Evolutionary conservation across 2,888 invertebrate species (phyloP).

Genomic region (Athalia cordata): DNA sequence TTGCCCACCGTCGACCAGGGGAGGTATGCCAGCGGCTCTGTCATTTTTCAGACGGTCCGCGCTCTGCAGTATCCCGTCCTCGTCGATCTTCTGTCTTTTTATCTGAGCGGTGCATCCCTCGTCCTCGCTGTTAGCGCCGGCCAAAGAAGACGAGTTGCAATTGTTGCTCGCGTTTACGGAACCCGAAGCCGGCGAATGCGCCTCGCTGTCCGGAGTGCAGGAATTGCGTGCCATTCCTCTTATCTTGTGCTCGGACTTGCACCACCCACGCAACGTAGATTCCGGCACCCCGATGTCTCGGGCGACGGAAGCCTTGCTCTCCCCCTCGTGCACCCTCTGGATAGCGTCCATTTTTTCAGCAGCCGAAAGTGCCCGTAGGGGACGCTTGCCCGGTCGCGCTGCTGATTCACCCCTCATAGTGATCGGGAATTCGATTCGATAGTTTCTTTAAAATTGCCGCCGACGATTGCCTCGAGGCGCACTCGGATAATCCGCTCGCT

Average conservation of each 20-base stretch:
- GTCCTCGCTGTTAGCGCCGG: slow-evolving; percentile 58
- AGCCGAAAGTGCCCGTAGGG: slow-evolving; percentile 85
- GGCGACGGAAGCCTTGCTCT: slow-evolving; percentile 90
- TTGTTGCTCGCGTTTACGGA: slow-evolving; percentile 57
- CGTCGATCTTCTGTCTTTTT: slow-evolving; percentile 60
- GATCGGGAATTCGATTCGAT: background rate
- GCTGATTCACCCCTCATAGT: slow-evolving; percentile 75
- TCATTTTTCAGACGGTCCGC: slow-evolving; percentile 48
- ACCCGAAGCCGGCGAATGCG: slow-evolving; percentile 64
- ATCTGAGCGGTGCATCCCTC: slow-evolving; percentile 57
- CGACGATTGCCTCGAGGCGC: too few relatives aligned
- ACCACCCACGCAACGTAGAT: slow-evolving; percentile 91
- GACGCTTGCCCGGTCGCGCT: slow-evolving; percentile 84
- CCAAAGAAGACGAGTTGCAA: slow-evolving; percentile 45
- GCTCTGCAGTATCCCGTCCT: slow-evolving; percentile 16
- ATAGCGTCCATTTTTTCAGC: slow-evolving; percentile 88
- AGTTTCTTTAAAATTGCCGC: too few relatives aligned
- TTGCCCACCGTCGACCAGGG: slow-evolving; percentile 46
- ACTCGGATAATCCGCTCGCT: too few relatives aligned
- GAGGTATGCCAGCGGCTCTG: slow-evolving; percentile 37
- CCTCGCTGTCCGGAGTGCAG: slow-evolving; percentile 79
- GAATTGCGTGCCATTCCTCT: slow-evolving; percentile 83
- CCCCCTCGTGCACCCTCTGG: slow-evolving; percentile 88
- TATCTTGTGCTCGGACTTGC: slow-evolving; percentile 88
- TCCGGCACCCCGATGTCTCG: slow-evolving; percentile 91